phyloP scores from a whole-genome alignment of 1,140 invertebrate genomes.

The Nebria ingens region DNA sequence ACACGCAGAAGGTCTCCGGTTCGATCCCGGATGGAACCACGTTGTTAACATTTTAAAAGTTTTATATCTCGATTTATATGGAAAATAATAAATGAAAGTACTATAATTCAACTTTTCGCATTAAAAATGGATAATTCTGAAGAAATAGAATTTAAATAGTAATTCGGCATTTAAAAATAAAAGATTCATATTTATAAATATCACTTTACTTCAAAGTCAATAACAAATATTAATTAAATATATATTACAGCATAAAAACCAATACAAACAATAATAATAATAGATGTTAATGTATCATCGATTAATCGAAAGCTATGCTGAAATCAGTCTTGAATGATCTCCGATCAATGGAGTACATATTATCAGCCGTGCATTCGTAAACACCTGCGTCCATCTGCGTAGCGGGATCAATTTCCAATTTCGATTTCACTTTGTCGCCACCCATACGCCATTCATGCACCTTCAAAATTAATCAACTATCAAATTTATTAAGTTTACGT shows the following conservation, averaged over 20 bases:
- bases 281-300: background rate
- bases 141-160: too few species aligned
- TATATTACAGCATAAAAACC: slow-evolving; percentile 5
- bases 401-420: slow-evolving; percentile 87
- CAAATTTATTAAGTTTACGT: background rate
- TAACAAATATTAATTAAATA: background rate
- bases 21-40: too few species aligned
- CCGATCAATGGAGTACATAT: slow-evolving; percentile 85
- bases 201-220: too few species aligned
- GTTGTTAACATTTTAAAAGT: too few species aligned
- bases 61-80: too few species aligned
- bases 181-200: too few species aligned
- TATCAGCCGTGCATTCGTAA: slow-evolving; percentile 84
- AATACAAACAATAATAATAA: too few species aligned
- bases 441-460: slow-evolving; percentile 78
- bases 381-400: slow-evolving; percentile 87
- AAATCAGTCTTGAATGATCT: slow-evolving; percentile 87
- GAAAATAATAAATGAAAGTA: too few species aligned
- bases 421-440: slow-evolving; percentile 77
- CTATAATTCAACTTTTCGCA: too few species aligned
- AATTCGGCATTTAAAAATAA: too few species aligned
- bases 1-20: too few species aligned
- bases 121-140: too few species aligned
- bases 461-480: slow-evolving; percentile 37
- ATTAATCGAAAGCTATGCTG: slow-evolving; percentile 75